Percentiles rank a stretch among this genome's conserved stretches.
phyloP scores from a whole-genome alignment of 2,797 vertebrate genomes.

The Borostomias antarcticus region DNA sequence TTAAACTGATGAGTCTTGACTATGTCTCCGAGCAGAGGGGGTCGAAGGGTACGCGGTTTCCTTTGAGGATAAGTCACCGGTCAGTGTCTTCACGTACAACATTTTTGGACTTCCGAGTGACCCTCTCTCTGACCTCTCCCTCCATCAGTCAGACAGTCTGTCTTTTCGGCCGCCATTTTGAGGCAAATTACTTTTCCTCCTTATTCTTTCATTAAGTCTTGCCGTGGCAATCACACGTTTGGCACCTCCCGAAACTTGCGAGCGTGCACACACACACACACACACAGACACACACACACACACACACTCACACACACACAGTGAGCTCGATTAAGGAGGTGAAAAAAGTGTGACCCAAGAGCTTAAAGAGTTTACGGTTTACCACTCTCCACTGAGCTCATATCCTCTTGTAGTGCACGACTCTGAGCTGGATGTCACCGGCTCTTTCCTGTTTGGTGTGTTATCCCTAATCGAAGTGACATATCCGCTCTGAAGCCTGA shows the following conservation, averaged over 20 bases:
- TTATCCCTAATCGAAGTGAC: conserved; percentile 69
- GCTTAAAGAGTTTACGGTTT: conserved; percentile 61
- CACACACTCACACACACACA: conserved; percentile 12
- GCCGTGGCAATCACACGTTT: conserved; percentile 77
- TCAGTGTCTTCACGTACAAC: conserved; percentile 59
- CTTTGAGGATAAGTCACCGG: conserved; percentile 61
- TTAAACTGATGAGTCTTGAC: conserved; percentile 68
- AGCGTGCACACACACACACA: conserved; percentile 17
- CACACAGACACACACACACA: conserved; percentile 6
- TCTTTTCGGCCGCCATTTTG: conserved; percentile 47
- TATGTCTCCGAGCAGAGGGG: conserved; percentile 49
- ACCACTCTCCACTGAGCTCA: conserved; percentile 66
- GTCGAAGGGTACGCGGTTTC: conserved; percentile 44
- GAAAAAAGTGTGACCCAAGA: conserved; percentile 37
- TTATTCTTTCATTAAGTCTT: conserved; percentile 75
- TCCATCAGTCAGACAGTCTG: conserved; percentile 51
- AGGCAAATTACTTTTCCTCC: conserved; percentile 50
- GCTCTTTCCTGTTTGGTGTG: conserved; percentile 59
- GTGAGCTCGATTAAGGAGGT: conserved; percentile 27
- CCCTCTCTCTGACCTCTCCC: conserved; percentile 58
- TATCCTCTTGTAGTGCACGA: conserved; percentile 54
- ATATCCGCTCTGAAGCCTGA: conserved; percentile 44
- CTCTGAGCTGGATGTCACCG: conserved; percentile 49
- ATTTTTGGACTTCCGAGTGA: conserved; percentile 53
- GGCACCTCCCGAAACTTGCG: conserved; percentile 26